These are phyloP conservation scores for Origma solitaria DNA, from an alignment of 2,113 vertebrate genomes.

Conservation along the genomic window DNA sequence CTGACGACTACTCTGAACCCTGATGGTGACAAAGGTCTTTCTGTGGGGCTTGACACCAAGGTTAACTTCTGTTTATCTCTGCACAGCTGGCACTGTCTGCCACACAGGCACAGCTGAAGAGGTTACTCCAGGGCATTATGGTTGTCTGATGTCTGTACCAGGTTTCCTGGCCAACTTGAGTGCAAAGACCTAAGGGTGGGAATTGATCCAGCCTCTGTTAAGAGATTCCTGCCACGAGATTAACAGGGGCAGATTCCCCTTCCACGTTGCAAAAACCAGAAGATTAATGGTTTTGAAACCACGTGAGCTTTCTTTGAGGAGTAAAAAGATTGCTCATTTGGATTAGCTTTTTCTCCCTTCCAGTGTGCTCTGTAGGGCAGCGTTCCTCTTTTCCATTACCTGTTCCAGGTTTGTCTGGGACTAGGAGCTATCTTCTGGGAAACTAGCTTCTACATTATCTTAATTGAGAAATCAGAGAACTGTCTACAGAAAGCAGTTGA, in stretches of 20 bases:
- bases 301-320: not conserved
- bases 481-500: not conserved
- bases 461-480: not conserved
- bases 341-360: not conserved
- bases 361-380: not conserved
- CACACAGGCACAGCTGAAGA: not conserved
- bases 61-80: constrained; percentile 1
- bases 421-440: not conserved
- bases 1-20: not conserved
- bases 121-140: not conserved
- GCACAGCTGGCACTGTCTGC: not conserved
- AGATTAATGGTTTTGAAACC: not conserved
- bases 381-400: not conserved
- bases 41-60: not conserved
- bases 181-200: not conserved
- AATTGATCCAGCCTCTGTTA: not conserved
- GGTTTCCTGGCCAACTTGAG: not conserved
- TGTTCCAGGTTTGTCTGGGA: not conserved
- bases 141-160: not conserved
- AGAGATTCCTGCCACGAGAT: not conserved
- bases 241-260: not conserved
- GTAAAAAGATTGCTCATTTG: not conserved
- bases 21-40: not conserved
- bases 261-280: not conserved
- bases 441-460: not conserved